phyloP scores from a whole-genome alignment of 2,888 invertebrate species.

The Andrena marginata region DNA sequence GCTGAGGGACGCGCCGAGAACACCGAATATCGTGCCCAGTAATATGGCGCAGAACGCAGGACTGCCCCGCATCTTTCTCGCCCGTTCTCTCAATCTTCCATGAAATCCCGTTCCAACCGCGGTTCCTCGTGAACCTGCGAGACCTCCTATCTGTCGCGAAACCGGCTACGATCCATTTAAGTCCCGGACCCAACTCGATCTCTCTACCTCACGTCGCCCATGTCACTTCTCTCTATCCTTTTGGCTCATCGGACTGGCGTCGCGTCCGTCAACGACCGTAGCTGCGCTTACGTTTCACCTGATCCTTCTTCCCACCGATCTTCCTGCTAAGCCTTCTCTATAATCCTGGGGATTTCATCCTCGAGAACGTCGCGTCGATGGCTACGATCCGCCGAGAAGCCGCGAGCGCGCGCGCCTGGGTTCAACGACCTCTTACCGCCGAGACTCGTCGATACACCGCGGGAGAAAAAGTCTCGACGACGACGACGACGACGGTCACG shows the following conservation, averaged over 20 bases:
- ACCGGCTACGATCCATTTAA: conserved; percentile 71
- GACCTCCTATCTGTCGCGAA: conserved; percentile 58
- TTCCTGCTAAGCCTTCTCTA: conserved; percentile 32
- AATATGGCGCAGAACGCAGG: conserved; percentile 87
- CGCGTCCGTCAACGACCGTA: conserved; percentile 24
- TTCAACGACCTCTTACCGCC: conserved; percentile 55
- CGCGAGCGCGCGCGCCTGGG: conserved; percentile 29
- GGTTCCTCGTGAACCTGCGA: conserved; percentile 31
- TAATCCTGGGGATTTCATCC: conserved; percentile 67
- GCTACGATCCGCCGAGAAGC: conserved; percentile 15
- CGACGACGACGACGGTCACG: conserved; percentile 21
- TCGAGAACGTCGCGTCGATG: conserved; percentile 23
- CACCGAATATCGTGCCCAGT: conserved; percentile 88
- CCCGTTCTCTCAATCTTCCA: conserved; percentile 67
- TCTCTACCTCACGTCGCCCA: conserved; percentile 65
- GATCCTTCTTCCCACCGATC: conserved; percentile 15
- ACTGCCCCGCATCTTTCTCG: conserved; percentile 85
- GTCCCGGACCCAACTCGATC: conserved; percentile 33
- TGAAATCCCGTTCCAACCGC: conserved; percentile 55
- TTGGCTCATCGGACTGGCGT: conserved; percentile 5
- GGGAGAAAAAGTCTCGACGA: conserved; percentile 52
- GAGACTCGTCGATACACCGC: conserved; percentile 39
- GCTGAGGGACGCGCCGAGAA: conserved; percentile 88
- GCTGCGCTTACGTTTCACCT: conserved; percentile 15
- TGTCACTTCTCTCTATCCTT: conserved; percentile 37